Conservation (phyloP, 2,888 invertebrate species). For the Bellardia pandia region DNA sequence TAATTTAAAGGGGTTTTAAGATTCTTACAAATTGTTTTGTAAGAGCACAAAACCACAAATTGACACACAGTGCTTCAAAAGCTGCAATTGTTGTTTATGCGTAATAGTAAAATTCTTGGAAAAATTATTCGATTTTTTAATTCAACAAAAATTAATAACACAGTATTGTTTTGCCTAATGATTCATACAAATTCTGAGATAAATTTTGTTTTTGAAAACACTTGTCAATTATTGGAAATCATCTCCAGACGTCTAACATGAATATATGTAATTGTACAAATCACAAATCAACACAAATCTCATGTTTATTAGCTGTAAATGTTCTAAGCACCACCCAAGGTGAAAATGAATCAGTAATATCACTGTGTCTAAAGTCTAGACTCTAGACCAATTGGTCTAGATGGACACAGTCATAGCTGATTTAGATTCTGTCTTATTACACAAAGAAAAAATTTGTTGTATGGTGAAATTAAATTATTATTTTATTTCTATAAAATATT, state of each 20-base stretch:
- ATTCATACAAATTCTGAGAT: slow-evolving; percentile 53
- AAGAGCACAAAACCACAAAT: not conserved
- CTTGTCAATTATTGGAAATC: slow-evolving; percentile 36
- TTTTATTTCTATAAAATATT: too few relatives aligned
- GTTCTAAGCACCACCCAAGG: too few relatives aligned
- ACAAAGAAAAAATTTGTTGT: too few relatives aligned
- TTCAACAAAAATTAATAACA: slow-evolving; percentile 26
- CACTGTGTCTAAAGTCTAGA: too few relatives aligned
- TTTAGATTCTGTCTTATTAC: too few relatives aligned
- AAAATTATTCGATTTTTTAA: slow-evolving; percentile 46
- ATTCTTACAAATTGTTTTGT: not conserved
- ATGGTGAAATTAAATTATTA: too few relatives aligned
- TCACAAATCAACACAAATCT: too few relatives aligned
- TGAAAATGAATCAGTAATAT: too few relatives aligned
- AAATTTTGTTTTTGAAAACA: slow-evolving; percentile 18
- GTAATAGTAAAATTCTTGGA: slow-evolving; percentile 65
- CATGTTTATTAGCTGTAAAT: too few relatives aligned
- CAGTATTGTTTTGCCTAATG: slow-evolving; percentile 57
- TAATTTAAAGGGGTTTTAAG: not conserved
- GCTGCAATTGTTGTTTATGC: slow-evolving; percentile 55
- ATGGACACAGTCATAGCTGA: too few relatives aligned
- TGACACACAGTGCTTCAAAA: not conserved
- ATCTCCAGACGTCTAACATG: slow-evolving; percentile 10
- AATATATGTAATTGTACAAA: too few relatives aligned
- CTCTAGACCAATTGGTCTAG: too few relatives aligned